A percentile compares a stretch with the other conserved stretches of the same genome.
Evolutionary conservation across 2,888 invertebrate species (phyloP).

Genomic region (Oscheius sp.): DNA sequence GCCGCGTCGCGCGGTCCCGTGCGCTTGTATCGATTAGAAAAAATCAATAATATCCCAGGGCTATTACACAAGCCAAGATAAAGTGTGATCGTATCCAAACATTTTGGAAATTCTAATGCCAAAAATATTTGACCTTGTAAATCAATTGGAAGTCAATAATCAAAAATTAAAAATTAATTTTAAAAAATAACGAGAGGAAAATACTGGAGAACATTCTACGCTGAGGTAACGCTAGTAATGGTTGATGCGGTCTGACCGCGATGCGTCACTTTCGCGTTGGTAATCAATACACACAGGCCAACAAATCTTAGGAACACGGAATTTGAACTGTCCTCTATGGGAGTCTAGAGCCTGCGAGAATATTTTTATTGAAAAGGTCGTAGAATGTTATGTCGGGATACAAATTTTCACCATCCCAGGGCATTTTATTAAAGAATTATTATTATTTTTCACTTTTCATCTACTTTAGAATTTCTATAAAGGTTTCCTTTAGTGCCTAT

Average conservation of each 20-base stretch:
- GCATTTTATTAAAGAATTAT: background rate
- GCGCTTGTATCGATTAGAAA: slow-evolving; percentile 3
- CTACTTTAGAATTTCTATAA: background rate
- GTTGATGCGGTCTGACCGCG: slow-evolving; percentile 22
- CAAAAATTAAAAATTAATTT: background rate
- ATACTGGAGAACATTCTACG: background rate
- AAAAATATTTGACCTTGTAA: background rate
- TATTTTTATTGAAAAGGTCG: background rate
- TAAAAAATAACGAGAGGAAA: slow-evolving; percentile 1
- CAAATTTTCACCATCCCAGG: background rate
- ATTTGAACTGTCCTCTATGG: background rate
- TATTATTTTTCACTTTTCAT: background rate
- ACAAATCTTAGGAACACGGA: slow-evolving; percentile 3
- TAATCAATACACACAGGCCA: slow-evolving; percentile 25
- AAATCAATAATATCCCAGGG: slow-evolving; percentile 7
- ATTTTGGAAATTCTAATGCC: background rate
- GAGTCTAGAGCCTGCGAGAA: background rate
- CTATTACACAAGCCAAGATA: background rate
- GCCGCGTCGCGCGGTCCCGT: too few relatives aligned
- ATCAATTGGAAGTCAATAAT: background rate
- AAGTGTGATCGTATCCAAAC: background rate
- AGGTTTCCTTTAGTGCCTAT: background rate
- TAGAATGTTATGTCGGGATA: background rate
- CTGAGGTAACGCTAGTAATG: slow-evolving; percentile 10
- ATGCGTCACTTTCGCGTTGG: slow-evolving; percentile 22